phyloP scores from a whole-genome alignment of 92 coral and sea anemone species.

The Umimayanthus kanabou region DNA sequence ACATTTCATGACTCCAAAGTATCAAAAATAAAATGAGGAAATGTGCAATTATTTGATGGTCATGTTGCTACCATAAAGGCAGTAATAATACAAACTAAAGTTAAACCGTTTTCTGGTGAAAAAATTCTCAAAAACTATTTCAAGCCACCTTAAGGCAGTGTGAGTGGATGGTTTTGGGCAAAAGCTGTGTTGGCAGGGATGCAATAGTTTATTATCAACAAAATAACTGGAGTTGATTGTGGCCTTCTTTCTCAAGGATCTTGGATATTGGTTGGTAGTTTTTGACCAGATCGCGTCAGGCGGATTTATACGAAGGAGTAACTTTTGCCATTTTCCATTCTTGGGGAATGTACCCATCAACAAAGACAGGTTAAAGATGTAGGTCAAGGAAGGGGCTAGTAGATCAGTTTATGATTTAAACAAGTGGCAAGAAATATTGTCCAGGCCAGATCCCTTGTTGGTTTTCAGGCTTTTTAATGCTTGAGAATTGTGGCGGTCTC shows the following conservation, averaged over 20 bases:
- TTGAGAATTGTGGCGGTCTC: slow-evolving; percentile 20
- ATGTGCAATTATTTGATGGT: too few species aligned
- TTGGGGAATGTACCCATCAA: neutral
- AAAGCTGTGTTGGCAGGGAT: too few species aligned
- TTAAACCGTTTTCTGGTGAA: too few species aligned
- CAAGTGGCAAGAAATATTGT: slow-evolving; percentile 16
- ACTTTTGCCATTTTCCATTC: neutral
- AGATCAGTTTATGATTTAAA: slow-evolving; percentile 12
- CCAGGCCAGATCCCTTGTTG: slow-evolving; percentile 14
- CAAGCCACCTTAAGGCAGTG: too few species aligned
- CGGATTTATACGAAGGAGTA: neutral
- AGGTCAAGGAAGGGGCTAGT: neutral
- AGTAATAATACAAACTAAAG: too few species aligned
- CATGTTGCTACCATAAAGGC: too few species aligned
- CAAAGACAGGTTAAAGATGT: neutral
- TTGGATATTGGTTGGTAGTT: neutral
- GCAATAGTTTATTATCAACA: too few species aligned
- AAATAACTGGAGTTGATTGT: neutral
- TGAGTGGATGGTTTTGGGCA: too few species aligned
- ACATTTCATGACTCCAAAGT: too few species aligned
- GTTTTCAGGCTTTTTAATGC: slow-evolving; percentile 1
- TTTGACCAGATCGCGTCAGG: neutral
- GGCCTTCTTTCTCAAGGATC: neutral
- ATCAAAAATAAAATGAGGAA: too few species aligned
- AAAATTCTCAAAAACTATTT: too few species aligned